Conservation (phyloP, 2,113 vertebrate species). For the Cervus canadensis region DNA sequence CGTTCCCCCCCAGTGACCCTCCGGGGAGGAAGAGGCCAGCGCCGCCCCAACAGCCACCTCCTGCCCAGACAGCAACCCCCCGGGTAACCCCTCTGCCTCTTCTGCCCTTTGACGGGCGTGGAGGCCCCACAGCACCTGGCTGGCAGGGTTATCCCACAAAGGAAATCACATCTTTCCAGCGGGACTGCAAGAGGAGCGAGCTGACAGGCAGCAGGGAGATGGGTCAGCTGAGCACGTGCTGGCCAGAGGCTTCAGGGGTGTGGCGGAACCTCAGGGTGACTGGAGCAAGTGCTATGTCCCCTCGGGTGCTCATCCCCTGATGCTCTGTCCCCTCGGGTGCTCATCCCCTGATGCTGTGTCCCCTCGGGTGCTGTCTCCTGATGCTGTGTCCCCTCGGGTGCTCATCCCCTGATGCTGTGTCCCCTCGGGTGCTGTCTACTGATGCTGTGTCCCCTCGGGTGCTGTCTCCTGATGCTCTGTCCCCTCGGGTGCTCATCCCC, state of each 20-base stretch:
- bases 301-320: accelerated
- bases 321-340: too few species aligned
- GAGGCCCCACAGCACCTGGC: neutral
- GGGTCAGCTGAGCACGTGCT: neutral
- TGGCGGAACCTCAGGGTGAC: neutral
- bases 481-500: accelerated
- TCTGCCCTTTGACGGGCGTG: neutral
- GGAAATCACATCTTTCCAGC: neutral
- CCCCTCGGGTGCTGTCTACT: too few species aligned
- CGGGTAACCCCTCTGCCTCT: neutral
- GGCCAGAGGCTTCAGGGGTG: neutral
- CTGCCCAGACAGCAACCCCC: neutral
- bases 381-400: too few species aligned
- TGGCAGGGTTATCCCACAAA: neutral
- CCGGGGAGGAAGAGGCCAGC: neutral
- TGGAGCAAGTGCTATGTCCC: neutral
- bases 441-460: accelerated
- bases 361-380: too few species aligned
- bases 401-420: too few species aligned
- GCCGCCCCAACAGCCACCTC: neutral
- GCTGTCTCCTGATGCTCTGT: too few species aligned
- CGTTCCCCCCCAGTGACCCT: accelerated
- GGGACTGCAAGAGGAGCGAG: neutral
- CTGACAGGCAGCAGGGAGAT: neutral
- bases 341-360: too few species aligned